phyloP scores from a whole-genome alignment of 2,888 invertebrate species.

The Eupithecia tripunctaria region DNA sequence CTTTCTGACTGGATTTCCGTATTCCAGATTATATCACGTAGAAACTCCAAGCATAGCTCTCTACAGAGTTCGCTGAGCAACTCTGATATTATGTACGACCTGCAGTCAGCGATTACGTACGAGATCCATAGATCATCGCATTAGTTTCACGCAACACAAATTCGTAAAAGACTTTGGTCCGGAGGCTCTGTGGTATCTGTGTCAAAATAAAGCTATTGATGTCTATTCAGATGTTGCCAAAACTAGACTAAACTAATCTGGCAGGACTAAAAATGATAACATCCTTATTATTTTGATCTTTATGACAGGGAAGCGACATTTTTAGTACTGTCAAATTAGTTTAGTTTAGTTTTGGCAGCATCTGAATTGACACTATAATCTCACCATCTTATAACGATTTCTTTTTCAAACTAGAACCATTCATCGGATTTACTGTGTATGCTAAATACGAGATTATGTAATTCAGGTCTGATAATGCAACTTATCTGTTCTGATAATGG shows the following conservation, averaged over 20 bases:
- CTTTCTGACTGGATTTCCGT: not conserved
- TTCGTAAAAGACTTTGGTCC: not conserved
- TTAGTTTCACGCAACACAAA: not conserved
- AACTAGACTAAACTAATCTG: too few relatives aligned
- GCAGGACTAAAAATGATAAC: too few relatives aligned
- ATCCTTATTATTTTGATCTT: too few relatives aligned
- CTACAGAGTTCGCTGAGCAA: not conserved
- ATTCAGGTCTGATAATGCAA: slow-evolving; percentile 1
- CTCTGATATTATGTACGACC: too few relatives aligned
- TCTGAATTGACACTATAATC: too few relatives aligned
- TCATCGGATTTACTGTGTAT: not conserved
- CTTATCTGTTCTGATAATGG: slow-evolving; percentile 25
- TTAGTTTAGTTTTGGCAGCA: too few relatives aligned
- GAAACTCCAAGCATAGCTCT: not conserved
- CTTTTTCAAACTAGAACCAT: not conserved
- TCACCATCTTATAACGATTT: not conserved
- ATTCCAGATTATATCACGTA: not conserved
- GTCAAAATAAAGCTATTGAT: not conserved
- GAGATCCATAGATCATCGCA: not conserved
- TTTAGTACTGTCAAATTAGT: too few relatives aligned
- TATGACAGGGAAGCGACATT: too few relatives aligned
- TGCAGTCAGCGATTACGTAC: not conserved
- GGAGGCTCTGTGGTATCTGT: not conserved
- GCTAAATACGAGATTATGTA: not conserved
- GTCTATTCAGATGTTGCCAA: too few relatives aligned